Evolutionary conservation across 2,113 vertebrate genomes (phyloP), one percentile per base, ranked within the genome.

Genomic region (Cichladusa arquata): DNA sequence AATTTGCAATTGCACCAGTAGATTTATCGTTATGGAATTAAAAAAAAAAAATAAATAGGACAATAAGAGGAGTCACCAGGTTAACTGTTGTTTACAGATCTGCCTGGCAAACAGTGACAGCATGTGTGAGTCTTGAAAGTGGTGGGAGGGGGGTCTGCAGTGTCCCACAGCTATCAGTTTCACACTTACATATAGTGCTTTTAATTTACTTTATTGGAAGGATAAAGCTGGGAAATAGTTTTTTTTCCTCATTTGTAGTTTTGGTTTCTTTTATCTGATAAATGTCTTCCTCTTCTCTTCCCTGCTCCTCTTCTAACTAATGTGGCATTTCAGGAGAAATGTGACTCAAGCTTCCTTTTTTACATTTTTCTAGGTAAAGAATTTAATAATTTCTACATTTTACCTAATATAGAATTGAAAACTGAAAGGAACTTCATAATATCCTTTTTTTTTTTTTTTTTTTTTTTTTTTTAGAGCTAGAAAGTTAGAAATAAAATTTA

Each of bases 271-370:
- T 3, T 73, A 77, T 81, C 25, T 79, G 48, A 29, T 65, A 33
- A 72, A 57, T 42, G 9, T 28, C 58, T 94, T 89, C 50, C 61
- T 84, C 72, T 92, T 92, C 48, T 10, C n/a, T 79, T 29, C 8
- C 26, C 2, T 56, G 15, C 11, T 85, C 10, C 18, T 5, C 16
- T 50, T 80, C 31, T 80, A 72, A 81, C 13, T 48, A 53, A 9
- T 10, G 19, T 42, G 8, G 31, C 23, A 73, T 44, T 86, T 92
- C 31, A 18, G 53, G 34, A 82, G 57, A 95, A 90, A 86, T 86
- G 38, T 78, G 29, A 81, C 47, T 88, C 42, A 77, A n/a, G 2
- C n/a, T 91, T 95, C 92, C 66, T 70, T 94, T 94, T 82, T 88
- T 58, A 36, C 8, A 9, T 81, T 87, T 80, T 91, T 66, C 47